These are phyloP conservation scores for Scalopus aquaticus DNA, from an alignment of 2,113 vertebrate species.

Conservation along the genomic window DNA sequence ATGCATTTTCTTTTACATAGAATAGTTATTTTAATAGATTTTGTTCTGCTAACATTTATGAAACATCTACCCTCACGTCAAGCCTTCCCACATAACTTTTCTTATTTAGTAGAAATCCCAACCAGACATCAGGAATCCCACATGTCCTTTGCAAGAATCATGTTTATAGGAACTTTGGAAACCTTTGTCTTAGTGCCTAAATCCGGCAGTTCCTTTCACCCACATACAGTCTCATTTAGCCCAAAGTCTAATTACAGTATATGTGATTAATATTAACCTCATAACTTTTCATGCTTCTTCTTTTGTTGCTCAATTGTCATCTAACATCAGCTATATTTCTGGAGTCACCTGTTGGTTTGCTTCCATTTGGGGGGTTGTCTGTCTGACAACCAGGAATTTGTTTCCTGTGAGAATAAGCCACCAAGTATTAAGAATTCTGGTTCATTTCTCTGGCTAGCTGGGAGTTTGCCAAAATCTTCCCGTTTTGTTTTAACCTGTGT, in stretches of 20 bases:
- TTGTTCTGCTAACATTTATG: conserved; percentile 46
- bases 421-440: conserved; percentile 53
- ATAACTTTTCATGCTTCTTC: conserved; percentile 34
- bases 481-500: conserved; percentile 62
- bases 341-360: conserved; percentile 43
- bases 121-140: background rate
- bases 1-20: conserved; percentile 38
- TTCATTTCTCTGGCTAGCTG: conserved; percentile 53
- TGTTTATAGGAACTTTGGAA: conserved; percentile 17
- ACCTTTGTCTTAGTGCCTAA: conserved; percentile 43
- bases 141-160: background rate
- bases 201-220: conserved; percentile 9
- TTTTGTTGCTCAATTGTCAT: conserved; percentile 42
- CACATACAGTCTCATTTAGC: conserved; percentile 42
- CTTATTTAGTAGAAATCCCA: conserved; percentile 45
- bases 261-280: conserved; percentile 52
- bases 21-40: conserved; percentile 34
- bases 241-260: conserved; percentile 57
- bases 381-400: conserved; percentile 9
- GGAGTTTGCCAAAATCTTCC: conserved; percentile 46
- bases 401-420: conserved; percentile 50
- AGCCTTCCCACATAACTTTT: conserved; percentile 23
- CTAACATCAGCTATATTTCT: conserved; percentile 38
- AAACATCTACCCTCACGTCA: conserved; percentile 35
- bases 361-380: conserved; percentile 3